Conservation (phyloP, 2,113 vertebrate genomes). For the Planiliza haematocheilus region DNA sequence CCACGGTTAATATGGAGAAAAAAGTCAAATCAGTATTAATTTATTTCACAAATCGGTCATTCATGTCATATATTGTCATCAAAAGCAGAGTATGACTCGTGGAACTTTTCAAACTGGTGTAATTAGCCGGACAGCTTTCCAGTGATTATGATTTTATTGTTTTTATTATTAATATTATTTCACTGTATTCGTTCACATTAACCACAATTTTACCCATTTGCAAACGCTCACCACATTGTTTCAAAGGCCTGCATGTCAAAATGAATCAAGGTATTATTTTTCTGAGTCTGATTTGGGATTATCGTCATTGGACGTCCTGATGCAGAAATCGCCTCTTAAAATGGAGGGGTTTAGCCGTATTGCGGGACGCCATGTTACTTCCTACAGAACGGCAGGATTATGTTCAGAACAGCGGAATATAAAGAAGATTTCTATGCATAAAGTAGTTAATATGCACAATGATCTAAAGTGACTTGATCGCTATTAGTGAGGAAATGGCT, state of each 20-base stretch:
- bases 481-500: neutral
- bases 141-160: too few relatives aligned
- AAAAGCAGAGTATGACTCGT: too few relatives aligned
- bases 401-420: neutral
- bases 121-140: too few relatives aligned
- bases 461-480: neutral
- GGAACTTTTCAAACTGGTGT: too few relatives aligned
- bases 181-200: too few relatives aligned
- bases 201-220: too few relatives aligned
- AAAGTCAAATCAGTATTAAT: too few relatives aligned
- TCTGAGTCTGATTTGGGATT: slow-evolving; percentile 1
- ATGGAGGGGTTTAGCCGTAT: slow-evolving; percentile 1
- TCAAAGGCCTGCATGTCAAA: neutral
- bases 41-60: too few relatives aligned
- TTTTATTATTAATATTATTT: slow-evolving; percentile 14
- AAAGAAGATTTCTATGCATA: neutral
- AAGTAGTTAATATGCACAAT: neutral
- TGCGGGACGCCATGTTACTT: neutral
- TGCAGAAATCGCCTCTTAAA: slow-evolving; percentile 9
- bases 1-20: too few relatives aligned
- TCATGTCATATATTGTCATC: too few relatives aligned
- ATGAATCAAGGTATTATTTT: neutral
- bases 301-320: neutral
- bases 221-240: neutral
- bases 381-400: neutral